Conservation (phyloP, 64 coral and sea anemone genomes). For the Montipora foliosa region DNA sequence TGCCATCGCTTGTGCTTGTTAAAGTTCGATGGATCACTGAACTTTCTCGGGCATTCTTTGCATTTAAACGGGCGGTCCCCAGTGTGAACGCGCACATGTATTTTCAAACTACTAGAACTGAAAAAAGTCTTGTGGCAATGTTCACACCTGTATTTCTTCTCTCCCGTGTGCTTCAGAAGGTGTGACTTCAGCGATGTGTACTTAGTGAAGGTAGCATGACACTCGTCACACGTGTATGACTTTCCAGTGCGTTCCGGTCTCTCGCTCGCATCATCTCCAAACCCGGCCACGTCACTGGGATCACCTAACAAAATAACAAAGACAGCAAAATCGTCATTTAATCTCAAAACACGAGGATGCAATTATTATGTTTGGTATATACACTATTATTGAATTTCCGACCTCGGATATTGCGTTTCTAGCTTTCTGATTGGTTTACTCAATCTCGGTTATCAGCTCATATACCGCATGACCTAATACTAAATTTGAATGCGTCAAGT, state of each 20-base stretch:
- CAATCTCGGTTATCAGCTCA: no score
- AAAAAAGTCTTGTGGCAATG: slow-evolving; percentile 97
- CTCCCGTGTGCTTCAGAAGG: slow-evolving; percentile 92
- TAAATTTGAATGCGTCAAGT: no score
- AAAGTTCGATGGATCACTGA: slow-evolving; percentile 98
- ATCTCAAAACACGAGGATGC: neutral
- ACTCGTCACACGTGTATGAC: slow-evolving; percentile 83
- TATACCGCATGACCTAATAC: no score
- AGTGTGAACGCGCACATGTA: slow-evolving; percentile 94
- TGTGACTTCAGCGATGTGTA: slow-evolving; percentile 94
- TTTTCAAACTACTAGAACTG: slow-evolving; percentile 97
- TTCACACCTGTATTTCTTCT: slow-evolving; percentile 95
- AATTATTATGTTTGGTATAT: no score
- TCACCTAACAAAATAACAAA: neutral
- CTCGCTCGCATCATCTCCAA: neutral
- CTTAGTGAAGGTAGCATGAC: slow-evolving; percentile 88
- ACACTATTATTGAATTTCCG: no score
- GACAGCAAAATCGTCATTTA: neutral
- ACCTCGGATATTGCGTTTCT: no score
- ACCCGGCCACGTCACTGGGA: neutral
- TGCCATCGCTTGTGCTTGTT: slow-evolving; percentile 99
- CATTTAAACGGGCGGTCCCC: slow-evolving; percentile 97
- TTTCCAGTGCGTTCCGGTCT: slow-evolving; percentile 19
- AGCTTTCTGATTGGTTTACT: no score
- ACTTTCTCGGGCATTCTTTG: slow-evolving; percentile 95